Conservation (phyloP, 2,113 vertebrate genomes). For the Carassius gibelio region DNA sequence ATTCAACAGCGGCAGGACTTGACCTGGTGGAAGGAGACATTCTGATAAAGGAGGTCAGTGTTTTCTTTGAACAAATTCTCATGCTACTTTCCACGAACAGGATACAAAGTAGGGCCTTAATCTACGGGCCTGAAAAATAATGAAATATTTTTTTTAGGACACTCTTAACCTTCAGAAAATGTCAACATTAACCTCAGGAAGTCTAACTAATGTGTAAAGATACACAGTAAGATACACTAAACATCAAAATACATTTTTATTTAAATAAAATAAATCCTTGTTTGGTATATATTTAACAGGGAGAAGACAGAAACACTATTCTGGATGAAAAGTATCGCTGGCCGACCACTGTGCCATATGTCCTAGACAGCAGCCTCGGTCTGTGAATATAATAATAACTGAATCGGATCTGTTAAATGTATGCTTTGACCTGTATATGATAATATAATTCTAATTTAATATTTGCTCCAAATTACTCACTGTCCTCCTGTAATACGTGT, state of each 20-base stretch:
- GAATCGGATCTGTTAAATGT: neutral
- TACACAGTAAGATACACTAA: too few species aligned
- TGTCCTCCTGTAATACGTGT: neutral
- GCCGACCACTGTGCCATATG: constrained; percentile 84
- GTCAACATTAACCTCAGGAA: too few species aligned
- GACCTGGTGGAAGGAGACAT: constrained; percentile 89
- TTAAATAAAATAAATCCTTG: neutral
- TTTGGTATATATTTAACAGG: constrained; percentile 50
- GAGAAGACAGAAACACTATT: constrained; percentile 76
- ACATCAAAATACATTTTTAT: too few species aligned
- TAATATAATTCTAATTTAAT: too few species aligned
- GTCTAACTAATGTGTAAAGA: too few species aligned
- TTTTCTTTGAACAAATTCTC: neutral
- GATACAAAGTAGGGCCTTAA: too few species aligned
- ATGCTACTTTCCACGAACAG: too few species aligned
- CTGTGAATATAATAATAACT: constrained; percentile 32
- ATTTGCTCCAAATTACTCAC: neutral
- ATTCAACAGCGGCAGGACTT: constrained; percentile 75
- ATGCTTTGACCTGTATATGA: too few species aligned
- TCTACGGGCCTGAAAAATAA: too few species aligned
- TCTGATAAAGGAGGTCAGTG: constrained; percentile 74
- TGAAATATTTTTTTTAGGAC: too few species aligned
- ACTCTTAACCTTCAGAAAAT: too few species aligned
- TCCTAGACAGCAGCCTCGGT: constrained; percentile 86
- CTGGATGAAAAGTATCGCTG: constrained; percentile 81